phyloP scores from a whole-genome alignment of 2,113 vertebrate species.

The Xenopus tropicalis region UCB_Xtro_10.0 CM004443.2:77080501-77081000 shows the following conservation, averaged over 20 bases:
- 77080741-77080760: slow-evolving; percentile 33
- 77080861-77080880: too few species aligned
- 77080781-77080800: slow-evolving; percentile 31
- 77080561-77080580: too few species aligned
- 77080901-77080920: too few species aligned
- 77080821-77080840: not conserved
- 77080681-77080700: slow-evolving; percentile 28
- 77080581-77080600: not conserved
- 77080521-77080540: too few species aligned
- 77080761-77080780: slow-evolving; percentile 34
- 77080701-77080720: slow-evolving; percentile 41
- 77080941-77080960: too few species aligned
- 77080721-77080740: slow-evolving; percentile 36
- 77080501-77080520: too few species aligned
- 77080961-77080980: too few species aligned
- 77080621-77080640: slow-evolving; percentile 25
- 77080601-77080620: not conserved
- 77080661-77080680: slow-evolving; percentile 18
- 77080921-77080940: too few species aligned
- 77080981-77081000: too few species aligned
- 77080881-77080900: too few species aligned
- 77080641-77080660: slow-evolving; percentile 38
- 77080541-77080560: too few species aligned
- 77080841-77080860: too few species aligned
- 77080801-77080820: slow-evolving; percentile 6